A percentile compares a stretch with the other conserved stretches of the same genome.
Conservation (phyloP, 2,888 invertebrate genomes). For the Leptothorax acervorum region DNA sequence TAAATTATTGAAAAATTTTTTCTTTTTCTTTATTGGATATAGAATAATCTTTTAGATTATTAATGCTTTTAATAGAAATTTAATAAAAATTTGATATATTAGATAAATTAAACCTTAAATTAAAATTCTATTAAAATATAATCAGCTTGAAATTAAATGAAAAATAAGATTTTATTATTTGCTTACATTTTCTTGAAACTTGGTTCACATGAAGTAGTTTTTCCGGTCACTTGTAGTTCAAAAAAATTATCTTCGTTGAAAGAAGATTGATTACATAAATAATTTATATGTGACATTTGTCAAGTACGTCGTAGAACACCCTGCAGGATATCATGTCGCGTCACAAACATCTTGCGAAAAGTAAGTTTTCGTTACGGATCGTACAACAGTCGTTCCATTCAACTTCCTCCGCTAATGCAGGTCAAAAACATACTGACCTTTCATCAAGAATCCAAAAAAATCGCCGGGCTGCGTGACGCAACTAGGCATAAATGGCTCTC, state of each 20-base stretch:
- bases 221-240: neutral
- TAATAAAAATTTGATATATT: constrained; percentile 4
- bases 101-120: neutral
- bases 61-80: neutral
- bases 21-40: neutral
- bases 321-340: constrained; percentile 8
- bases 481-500: constrained; percentile 17
- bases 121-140: neutral
- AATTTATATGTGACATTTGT: neutral
- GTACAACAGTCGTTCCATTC: neutral
- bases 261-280: neutral
- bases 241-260: neutral
- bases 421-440: constrained; percentile 29
- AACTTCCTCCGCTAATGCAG: constrained; percentile 19
- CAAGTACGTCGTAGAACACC: neutral
- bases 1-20: neutral
- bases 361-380: neutral
- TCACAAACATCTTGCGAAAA: neutral
- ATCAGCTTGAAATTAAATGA: neutral
- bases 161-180: neutral
- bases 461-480: neutral
- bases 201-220: neutral
- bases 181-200: neutral
- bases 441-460: neutral
- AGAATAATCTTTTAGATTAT: neutral